These are phyloP conservation scores for Lepidurus packardi DNA, from an alignment of 1,140 invertebrate species.

Conservation along the genomic window DNA sequence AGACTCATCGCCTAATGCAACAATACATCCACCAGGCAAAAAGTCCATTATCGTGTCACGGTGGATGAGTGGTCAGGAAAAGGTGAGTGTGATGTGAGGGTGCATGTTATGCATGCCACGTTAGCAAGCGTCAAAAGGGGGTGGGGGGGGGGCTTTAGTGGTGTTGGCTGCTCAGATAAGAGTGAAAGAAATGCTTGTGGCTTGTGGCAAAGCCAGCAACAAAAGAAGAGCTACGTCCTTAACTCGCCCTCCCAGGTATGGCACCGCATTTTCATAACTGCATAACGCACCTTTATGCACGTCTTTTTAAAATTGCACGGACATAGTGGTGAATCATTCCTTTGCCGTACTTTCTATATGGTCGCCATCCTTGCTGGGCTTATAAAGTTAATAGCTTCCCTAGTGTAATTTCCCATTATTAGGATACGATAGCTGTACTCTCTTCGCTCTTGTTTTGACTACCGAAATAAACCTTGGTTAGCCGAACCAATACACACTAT, in stretches of 20 bases:
- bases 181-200: slow-evolving; percentile 16
- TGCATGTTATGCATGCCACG: slow-evolving; percentile 21
- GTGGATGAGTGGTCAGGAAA: slow-evolving; percentile 21
- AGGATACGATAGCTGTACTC: no score
- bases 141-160: not conserved
- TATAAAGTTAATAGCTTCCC: no score
- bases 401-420: no score
- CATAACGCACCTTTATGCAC: not conserved
- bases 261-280: slow-evolving; percentile 10
- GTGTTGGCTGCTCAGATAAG: not conserved
- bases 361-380: no score
- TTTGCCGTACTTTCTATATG: not conserved
- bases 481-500: no score
- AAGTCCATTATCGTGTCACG: slow-evolving; percentile 21
- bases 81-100: slow-evolving; percentile 20
- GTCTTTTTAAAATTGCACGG: not conserved
- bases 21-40: slow-evolving; percentile 18
- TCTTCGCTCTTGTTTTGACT: no score
- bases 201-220: slow-evolving; percentile 15
- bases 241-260: not conserved
- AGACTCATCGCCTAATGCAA: slow-evolving; percentile 18
- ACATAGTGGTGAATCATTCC: not conserved
- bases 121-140: not conserved
- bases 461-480: no score
- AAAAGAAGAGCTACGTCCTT: not conserved